Percentiles rank a stretch among this genome's conserved stretches.
Conservation (phyloP, 2,888 invertebrate species). For the Alviniconcha strummeri region DNA sequence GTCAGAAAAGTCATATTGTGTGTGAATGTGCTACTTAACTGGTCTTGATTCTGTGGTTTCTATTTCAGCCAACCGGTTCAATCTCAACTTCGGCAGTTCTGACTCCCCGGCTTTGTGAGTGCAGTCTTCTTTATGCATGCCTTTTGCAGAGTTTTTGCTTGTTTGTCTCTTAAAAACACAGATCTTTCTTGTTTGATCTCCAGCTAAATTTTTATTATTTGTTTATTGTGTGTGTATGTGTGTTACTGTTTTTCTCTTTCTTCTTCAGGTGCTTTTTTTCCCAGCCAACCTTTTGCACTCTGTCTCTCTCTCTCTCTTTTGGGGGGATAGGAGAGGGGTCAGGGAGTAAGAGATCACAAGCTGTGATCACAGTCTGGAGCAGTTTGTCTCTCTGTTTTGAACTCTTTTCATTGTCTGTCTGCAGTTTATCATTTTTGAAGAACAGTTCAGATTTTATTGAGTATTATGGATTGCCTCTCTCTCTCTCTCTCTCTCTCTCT, state of each 20-base stretch:
- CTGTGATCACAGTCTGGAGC: too few relatives aligned
- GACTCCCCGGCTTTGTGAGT: slow-evolving; percentile 67
- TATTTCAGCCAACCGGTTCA: slow-evolving; percentile 59
- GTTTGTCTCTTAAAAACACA: neutral
- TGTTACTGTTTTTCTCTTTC: neutral
- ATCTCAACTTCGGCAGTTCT: slow-evolving; percentile 49
- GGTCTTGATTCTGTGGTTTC: slow-evolving; percentile 12
- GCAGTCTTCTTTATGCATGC: neutral
- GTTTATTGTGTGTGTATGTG: neutral
- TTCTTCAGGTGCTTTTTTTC: neutral
- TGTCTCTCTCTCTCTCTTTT: neutral
- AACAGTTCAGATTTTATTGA: too few relatives aligned
- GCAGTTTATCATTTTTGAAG: too few relatives aligned
- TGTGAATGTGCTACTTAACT: too few relatives aligned
- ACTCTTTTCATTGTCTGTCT: too few relatives aligned
- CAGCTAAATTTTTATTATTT: neutral
- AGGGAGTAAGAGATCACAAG: too few relatives aligned
- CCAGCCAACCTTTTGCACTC: neutral
- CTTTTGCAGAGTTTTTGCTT: neutral
- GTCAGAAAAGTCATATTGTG: too few relatives aligned
- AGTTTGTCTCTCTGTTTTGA: too few relatives aligned
- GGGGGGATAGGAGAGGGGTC: too few relatives aligned
- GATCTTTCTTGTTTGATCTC: neutral
- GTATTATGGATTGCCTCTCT: neutral
- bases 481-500: slow-evolving; percentile 1